Conservation (phyloP, 2,797 vertebrate species). For the Pangasius macronema region DNA sequence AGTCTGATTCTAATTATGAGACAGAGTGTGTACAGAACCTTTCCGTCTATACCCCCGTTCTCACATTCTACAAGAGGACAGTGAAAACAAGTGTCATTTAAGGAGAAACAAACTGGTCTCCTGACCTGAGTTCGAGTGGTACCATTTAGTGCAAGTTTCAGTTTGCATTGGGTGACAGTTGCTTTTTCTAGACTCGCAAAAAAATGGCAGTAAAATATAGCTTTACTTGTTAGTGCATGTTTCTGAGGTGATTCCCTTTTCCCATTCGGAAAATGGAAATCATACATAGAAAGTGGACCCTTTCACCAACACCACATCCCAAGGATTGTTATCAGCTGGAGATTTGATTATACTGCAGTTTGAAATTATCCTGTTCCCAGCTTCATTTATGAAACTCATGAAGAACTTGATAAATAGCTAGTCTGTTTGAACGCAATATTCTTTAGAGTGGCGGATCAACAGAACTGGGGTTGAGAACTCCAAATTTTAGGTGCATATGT, state of each 20-base stretch:
- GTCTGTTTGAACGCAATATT: not conserved
- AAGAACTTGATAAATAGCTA: not conserved
- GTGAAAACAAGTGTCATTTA: too few species aligned
- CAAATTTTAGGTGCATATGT: not conserved
- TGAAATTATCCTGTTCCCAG: not conserved
- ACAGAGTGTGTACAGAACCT: too few species aligned
- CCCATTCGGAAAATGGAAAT: too few species aligned
- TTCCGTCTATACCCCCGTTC: too few species aligned
- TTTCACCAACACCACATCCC: too few species aligned
- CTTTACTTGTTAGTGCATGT: not conserved
- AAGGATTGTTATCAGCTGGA: too few species aligned
- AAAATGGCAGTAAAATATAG: not conserved
- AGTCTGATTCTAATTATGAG: conserved; percentile 38
- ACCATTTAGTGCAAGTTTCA: not conserved
- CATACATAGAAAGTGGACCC: too few species aligned
- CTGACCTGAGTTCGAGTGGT: not conserved
- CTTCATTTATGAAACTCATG: not conserved
- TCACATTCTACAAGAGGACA: too few species aligned
- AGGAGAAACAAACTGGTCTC: not conserved
- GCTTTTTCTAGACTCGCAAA: too few species aligned
- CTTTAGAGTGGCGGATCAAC: not conserved
- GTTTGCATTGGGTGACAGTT: not conserved
- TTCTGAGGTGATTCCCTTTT: not conserved
- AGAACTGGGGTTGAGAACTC: not conserved
- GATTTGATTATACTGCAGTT: not conserved